phyloP scores from a whole-genome alignment of 2,797 vertebrate species.

The Leucoraja ocellata region DNA sequence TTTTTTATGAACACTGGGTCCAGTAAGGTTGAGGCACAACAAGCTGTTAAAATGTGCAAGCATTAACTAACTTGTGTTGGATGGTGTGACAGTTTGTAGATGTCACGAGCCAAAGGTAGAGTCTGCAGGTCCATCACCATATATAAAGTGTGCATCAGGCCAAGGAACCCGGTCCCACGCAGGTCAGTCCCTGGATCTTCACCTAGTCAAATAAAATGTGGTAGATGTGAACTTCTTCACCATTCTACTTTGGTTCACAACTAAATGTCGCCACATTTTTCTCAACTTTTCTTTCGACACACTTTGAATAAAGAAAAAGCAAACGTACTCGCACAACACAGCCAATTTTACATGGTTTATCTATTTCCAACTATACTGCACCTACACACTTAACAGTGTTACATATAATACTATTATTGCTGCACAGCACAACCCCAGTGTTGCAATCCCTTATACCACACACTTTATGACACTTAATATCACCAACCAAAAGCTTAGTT shows the following conservation, averaged over 20 bases:
- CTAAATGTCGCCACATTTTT: neutral
- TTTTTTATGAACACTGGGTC: too few relatives aligned
- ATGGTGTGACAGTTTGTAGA: constrained; percentile 80
- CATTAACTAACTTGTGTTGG: constrained; percentile 65
- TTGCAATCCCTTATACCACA: neutral
- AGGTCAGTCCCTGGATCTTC: constrained; percentile 83
- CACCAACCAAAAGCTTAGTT: neutral
- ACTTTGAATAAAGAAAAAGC: neutral
- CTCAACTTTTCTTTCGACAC: neutral
- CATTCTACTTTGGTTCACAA: neutral
- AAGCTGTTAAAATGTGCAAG: neutral
- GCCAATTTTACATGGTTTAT: neutral
- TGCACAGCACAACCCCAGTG: neutral
- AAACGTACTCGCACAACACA: neutral
- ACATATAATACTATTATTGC: neutral
- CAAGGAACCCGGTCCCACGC: constrained; percentile 83
- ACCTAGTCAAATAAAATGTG: constrained; percentile 55
- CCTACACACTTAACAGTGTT: neutral
- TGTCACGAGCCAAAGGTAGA: constrained; percentile 75
- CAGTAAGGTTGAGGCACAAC: too few relatives aligned
- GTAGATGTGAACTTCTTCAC: neutral
- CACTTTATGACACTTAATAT: neutral
- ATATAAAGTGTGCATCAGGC: constrained; percentile 82
- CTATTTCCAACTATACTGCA: neutral
- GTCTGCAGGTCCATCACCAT: constrained; percentile 86